Base-by-base conservation (phyloP, 2,797 vertebrate species). In the Chelon labrosus region DNA sequence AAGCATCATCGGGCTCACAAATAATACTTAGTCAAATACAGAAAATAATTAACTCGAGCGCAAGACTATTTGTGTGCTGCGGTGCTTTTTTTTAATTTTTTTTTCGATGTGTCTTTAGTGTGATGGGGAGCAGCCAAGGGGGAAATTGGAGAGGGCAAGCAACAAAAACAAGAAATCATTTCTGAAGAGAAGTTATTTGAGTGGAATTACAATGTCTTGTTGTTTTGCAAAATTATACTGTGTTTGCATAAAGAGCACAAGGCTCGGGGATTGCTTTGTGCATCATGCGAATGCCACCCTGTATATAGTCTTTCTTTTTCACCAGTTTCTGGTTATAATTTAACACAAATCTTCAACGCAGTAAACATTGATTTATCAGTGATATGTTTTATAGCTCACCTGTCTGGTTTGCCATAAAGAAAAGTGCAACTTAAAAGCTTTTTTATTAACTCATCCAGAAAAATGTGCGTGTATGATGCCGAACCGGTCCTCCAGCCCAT, bases 101-200 rank as follows among this genome's bases (percentile, higher is more conserved):
- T 7, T 7, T 31, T 3, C 5, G 51, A 70, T 79, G 73, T 77
- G 75, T 80, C 71, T 85, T 83, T 77, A 73, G 73, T 84, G 76
- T 85, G 73, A 81, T 87, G 82, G 76, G 76, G 83, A 85, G 88
- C 79, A 88, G 78, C 89, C 87, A 91, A 77, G 89, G 78, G 85
- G 84, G 80, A 93, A 93, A 91, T 90, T 91, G 83, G 70, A 90
- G 86, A 88, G 85, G 68, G 76, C 77, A 86, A 80, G 86, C 73
- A 87, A 88, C 73, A 88, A 87, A 92, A 88, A 89, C 83, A 89
- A 83, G 59, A 87, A 90, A 91, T 87, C n/a, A 75, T 84, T 88
- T 80, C 72, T 69, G 77, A 68, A 53, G 52, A 82, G 81, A 85
- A 83, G 77, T 85, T 83, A 85, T 87, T 86, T 82, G 73, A 85